These are phyloP conservation scores for Phrynosoma blainvillii DNA, from an alignment of 2,113 vertebrate genomes.

Conservation along the genomic window DNA sequence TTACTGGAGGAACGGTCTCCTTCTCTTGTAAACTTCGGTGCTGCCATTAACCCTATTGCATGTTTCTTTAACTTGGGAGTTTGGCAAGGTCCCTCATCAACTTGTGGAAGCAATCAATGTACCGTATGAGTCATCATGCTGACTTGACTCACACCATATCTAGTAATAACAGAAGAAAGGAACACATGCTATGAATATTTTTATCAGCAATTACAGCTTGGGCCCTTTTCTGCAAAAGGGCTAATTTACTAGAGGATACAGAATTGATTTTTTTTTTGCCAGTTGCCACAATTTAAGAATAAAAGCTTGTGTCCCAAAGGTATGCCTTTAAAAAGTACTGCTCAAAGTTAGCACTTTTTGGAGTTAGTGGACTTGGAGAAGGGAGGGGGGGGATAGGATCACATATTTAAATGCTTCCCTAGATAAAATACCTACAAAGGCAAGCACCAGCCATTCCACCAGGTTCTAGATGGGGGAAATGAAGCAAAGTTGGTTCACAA, in stretches of 20 bases:
- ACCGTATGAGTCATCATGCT: background rate
- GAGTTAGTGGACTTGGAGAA: background rate
- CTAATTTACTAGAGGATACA: slow-evolving; percentile 4
- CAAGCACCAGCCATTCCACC: background rate
- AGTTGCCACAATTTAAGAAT: background rate
- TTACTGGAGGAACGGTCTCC: background rate
- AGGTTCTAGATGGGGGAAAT: background rate
- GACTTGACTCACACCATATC: slow-evolving; percentile 16
- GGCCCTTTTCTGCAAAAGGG: background rate
- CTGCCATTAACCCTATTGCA: background rate
- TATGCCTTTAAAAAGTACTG: background rate
- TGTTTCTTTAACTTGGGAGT: background rate
- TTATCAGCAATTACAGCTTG: slow-evolving; percentile 14
- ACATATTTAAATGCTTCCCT: background rate
- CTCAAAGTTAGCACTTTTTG: background rate
- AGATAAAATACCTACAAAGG: background rate
- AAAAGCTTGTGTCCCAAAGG: background rate
- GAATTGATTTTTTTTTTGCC: background rate
- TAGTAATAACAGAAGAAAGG: slow-evolving; percentile 19
- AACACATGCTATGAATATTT: slow-evolving; percentile 1
- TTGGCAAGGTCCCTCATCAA: background rate
- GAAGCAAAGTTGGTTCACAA: background rate
- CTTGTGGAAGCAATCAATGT: slow-evolving; percentile 18
- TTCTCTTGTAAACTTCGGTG: background rate
- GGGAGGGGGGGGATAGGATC: too few relatives aligned